These are phyloP conservation scores for Coilia nasus DNA, from an alignment of 2,797 vertebrate species.

Conservation along the genomic window DNA sequence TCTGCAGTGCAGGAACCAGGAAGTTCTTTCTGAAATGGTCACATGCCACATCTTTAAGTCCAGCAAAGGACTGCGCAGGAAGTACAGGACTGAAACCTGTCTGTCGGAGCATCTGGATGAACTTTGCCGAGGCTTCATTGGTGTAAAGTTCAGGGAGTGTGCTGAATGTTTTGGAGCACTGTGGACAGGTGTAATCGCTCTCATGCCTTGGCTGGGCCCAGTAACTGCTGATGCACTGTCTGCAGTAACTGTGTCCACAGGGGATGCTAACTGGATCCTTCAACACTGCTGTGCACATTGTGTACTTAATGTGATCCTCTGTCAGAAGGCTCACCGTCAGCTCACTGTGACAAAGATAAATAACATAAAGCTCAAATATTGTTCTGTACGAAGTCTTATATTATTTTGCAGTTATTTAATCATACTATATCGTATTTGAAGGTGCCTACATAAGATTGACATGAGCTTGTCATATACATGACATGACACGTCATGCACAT, in stretches of 20 bases:
- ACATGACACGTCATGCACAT: too few relatives aligned
- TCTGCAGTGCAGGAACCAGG: constrained; percentile 30
- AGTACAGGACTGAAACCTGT: constrained; percentile 29
- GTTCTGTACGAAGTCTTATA: too few relatives aligned
- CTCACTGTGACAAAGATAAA: too few relatives aligned
- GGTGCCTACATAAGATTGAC: too few relatives aligned
- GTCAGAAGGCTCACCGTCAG: too few relatives aligned
- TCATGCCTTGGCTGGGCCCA: background rate
- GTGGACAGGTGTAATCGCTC: too few relatives aligned
- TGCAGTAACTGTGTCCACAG: background rate
- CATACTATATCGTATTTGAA: too few relatives aligned
- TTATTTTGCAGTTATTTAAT: too few relatives aligned
- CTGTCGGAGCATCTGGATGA: background rate
- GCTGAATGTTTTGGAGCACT: background rate
- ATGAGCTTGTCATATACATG: too few relatives aligned
- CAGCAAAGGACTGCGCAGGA: background rate
- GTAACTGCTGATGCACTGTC: background rate
- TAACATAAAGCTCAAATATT: too few relatives aligned
- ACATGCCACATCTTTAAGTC: constrained; percentile 31
- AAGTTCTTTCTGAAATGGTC: constrained; percentile 30
- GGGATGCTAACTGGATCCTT: background rate
- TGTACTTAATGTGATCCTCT: too few relatives aligned
- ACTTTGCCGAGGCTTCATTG: constrained; percentile 1
- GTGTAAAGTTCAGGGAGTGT: constrained; percentile 26
- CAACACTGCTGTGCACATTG: too few relatives aligned